These are phyloP conservation scores for Phyto melanocephala DNA, from an alignment of 2,888 invertebrate species.

Conservation along the genomic window DNA sequence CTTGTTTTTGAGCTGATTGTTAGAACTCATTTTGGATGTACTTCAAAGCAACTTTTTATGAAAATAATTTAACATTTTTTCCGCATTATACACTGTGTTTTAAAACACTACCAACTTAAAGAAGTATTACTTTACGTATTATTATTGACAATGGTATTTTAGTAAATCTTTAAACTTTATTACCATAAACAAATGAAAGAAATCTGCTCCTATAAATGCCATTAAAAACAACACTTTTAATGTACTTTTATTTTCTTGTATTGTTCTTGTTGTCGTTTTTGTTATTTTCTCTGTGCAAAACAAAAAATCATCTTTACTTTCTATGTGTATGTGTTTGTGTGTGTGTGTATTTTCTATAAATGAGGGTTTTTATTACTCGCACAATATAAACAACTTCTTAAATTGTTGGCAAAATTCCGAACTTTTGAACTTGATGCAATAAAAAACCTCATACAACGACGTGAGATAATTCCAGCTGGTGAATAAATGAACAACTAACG, in stretches of 20 bases:
- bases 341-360: neutral
- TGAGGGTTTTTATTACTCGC: slow-evolving; percentile 31
- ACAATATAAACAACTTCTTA: slow-evolving; percentile 67
- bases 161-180: slow-evolving; percentile 42
- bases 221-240: slow-evolving; percentile 62
- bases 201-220: slow-evolving; percentile 63
- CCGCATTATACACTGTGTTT: too few relatives aligned
- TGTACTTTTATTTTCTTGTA: slow-evolving; percentile 43
- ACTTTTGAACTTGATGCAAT: slow-evolving; percentile 67
- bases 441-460: slow-evolving; percentile 67
- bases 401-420: slow-evolving; percentile 69
- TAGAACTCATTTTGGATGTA: too few relatives aligned
- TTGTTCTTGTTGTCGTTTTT: slow-evolving; percentile 1
- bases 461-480: slow-evolving; percentile 70
- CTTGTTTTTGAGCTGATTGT: too few relatives aligned
- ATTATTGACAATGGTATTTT: too few relatives aligned
- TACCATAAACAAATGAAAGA: slow-evolving; percentile 56
- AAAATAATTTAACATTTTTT: too few relatives aligned
- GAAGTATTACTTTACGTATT: too few relatives aligned
- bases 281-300: slow-evolving; percentile 15
- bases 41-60: too few relatives aligned
- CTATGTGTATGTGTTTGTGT: too few relatives aligned
- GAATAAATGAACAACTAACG: slow-evolving; percentile 25
- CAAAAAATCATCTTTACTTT: slow-evolving; percentile 31
- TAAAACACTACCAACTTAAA: too few relatives aligned